phyloP scores from a whole-genome alignment of 2,797 vertebrate genomes.

The Zenarchopterus dispar region DNA sequence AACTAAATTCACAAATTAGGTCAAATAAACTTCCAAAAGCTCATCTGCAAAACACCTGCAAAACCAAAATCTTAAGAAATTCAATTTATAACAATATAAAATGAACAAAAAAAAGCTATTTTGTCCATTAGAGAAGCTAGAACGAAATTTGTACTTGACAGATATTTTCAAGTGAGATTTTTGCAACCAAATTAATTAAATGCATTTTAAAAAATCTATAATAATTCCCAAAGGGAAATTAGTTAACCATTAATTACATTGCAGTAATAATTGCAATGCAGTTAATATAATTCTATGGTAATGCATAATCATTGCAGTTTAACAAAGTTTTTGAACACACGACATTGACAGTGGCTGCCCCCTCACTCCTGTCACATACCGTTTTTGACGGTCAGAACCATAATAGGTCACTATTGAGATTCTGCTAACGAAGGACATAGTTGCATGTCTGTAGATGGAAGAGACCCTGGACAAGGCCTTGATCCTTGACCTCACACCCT shows the following conservation, averaged over 20 bases:
- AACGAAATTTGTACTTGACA: neutral
- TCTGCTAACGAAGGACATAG: constrained; percentile 38
- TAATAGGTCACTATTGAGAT: constrained; percentile 20
- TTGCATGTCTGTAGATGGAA: constrained; percentile 47
- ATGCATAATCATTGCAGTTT: neutral
- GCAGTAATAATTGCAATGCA: too few species aligned
- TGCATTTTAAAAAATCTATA: too few species aligned
- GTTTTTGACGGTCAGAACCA: constrained; percentile 23
- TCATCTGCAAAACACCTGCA: neutral
- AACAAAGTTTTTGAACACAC: neutral
- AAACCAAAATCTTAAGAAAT: neutral
- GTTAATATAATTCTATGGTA: too few species aligned
- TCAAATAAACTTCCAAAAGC: neutral
- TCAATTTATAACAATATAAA: neutral
- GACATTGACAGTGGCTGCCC: constrained; percentile 7
- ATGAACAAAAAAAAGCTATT: neutral
- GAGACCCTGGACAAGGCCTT: constrained; percentile 59
- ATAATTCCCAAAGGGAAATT: too few species aligned
- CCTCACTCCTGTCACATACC: constrained; percentile 12
- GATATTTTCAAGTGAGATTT: neutral
- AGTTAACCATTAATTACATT: too few species aligned
- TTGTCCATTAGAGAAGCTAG: neutral
- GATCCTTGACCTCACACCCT: constrained; percentile 63
- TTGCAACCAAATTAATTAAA: neutral
- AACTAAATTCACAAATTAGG: too few species aligned